Percentiles rank a stretch among this genome's conserved stretches.
phyloP scores from a whole-genome alignment of 2,113 vertebrate species.

The Callaeas wilsoni region DNA sequence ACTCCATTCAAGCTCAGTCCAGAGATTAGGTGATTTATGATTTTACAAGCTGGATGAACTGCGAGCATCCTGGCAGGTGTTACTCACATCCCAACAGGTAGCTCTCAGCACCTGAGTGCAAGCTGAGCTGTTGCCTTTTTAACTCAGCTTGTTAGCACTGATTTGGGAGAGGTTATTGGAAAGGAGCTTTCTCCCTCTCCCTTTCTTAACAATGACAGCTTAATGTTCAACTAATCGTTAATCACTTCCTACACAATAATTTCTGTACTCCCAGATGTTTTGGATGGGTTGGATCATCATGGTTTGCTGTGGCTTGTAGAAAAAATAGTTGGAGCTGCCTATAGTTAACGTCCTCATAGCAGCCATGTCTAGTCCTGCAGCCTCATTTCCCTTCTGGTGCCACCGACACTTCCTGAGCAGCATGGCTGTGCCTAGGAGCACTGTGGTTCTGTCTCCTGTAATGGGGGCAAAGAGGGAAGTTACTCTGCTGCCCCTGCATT shows the following conservation, averaged over 20 bases:
- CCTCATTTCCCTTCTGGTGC: neutral
- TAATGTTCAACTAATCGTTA: neutral
- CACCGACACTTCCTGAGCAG: neutral
- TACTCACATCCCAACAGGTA: neutral
- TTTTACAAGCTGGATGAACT: neutral
- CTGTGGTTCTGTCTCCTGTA: neutral
- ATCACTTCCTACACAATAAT: neutral
- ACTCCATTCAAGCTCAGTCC: neutral
- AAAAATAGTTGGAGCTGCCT: neutral
- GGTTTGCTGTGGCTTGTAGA: neutral
- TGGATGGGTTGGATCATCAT: neutral
- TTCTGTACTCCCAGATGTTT: neutral
- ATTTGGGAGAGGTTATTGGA: neutral
- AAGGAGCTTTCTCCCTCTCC: neutral
- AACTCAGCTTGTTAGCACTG: neutral
- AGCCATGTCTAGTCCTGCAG: neutral
- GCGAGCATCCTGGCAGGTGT: neutral
- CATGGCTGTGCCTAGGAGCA: neutral
- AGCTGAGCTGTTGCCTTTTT: neutral
- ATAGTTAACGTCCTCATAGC: neutral
- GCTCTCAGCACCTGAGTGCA: neutral
- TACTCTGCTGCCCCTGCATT: neutral
- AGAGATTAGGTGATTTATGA: neutral
- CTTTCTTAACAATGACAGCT: neutral
- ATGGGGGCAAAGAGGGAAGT: neutral